Base-by-base conservation (phyloP, 2,113 vertebrate genomes). In the Elanus axillaris region DNA sequence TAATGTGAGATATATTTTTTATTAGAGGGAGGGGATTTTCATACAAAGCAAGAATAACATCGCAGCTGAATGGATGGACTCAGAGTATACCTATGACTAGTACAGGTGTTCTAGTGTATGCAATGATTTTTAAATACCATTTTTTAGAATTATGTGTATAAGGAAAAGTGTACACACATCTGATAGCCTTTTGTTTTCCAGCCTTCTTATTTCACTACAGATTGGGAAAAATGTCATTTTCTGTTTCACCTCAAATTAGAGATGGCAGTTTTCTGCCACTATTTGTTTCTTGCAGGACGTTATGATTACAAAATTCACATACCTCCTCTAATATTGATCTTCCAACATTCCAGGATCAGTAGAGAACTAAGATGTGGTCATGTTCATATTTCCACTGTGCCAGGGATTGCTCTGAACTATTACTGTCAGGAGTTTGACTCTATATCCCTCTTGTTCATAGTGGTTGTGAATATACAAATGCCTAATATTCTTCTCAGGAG, bases 1-100 rank as follows among this genome's bases (percentile, higher is more conserved):
- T 75, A 80, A 84, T 3, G 32, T 45, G 78, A 88, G 72, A 96
- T 95, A 64, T 95, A 86, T 93, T 93, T 98, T 97, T 95, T 94
- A 95, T 88, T 86, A 89, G 77, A 89, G 79, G 83, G 76, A 95
- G 77, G 69, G 32, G 63, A 95, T 76, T 97, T 95, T 88, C 20
- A 60, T 52, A 47, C 23, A 93, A 90, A 84, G 36, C 8, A 79
- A 74, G 63, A 88, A 90, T 48, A 94, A 75, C 6, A 6, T 29
- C 12, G 1, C 36, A 45, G n/a, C 31, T 53, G 81, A 69, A 68
- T 36, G 26, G 23, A 25, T 67, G n/a, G 56, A 40, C 45, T 74
- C 27, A n/a, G 36, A 32, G 36, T 32, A 4, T 88, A 77, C 31
- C 55, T 58, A 2, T 55, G 38, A 27, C n/a, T 68, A 3, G 10